A percentile compares a stretch with the other conserved stretches of the same genome.
Conservation (phyloP, 1,140 invertebrate genomes). For the Venustaconcha ellipsiformis region DNA sequence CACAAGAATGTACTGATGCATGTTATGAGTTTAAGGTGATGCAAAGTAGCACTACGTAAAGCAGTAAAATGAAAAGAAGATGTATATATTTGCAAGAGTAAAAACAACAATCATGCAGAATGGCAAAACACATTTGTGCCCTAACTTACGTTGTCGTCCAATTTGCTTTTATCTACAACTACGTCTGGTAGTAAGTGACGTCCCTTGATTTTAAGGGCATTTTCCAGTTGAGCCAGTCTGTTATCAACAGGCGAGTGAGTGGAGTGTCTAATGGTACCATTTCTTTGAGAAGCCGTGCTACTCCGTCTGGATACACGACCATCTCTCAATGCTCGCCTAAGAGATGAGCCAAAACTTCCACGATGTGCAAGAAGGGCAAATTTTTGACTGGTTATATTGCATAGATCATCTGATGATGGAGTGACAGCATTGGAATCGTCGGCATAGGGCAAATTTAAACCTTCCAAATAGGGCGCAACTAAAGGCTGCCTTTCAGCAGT, state of each 20-base stretch:
- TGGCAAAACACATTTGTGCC: no score
- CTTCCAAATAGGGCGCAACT: slow-evolving; percentile 92
- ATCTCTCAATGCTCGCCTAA: slow-evolving; percentile 31
- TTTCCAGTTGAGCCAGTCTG: slow-evolving; percentile 23
- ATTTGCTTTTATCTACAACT: slow-evolving; percentile 59
- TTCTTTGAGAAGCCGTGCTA: slow-evolving; percentile 57
- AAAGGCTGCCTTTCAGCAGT: slow-evolving; percentile 88
- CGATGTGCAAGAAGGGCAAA: slow-evolving; percentile 46
- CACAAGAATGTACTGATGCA: no score
- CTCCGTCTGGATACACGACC: slow-evolving; percentile 53
- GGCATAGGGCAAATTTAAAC: slow-evolving; percentile 95
- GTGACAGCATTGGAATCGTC: slow-evolving; percentile 98
- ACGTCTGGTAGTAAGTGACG: slow-evolving; percentile 57
- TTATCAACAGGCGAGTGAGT: slow-evolving; percentile 26
- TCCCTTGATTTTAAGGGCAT: slow-evolving; percentile 34
- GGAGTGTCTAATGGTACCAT: slow-evolving; percentile 45
- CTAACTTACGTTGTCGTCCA: slow-evolving; percentile 61
- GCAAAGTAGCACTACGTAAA: no score
- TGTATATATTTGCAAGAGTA: no score
- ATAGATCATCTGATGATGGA: slow-evolving; percentile 93
- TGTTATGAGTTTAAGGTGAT: no score
- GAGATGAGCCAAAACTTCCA: slow-evolving; percentile 50
- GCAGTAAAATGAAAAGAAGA: no score
- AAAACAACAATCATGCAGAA: no score
- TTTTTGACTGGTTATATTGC: slow-evolving; percentile 57